These are phyloP conservation scores for Gallinago undulata DNA, from an alignment of 2,113 vertebrate genomes.

Conservation along the genomic window DNA sequence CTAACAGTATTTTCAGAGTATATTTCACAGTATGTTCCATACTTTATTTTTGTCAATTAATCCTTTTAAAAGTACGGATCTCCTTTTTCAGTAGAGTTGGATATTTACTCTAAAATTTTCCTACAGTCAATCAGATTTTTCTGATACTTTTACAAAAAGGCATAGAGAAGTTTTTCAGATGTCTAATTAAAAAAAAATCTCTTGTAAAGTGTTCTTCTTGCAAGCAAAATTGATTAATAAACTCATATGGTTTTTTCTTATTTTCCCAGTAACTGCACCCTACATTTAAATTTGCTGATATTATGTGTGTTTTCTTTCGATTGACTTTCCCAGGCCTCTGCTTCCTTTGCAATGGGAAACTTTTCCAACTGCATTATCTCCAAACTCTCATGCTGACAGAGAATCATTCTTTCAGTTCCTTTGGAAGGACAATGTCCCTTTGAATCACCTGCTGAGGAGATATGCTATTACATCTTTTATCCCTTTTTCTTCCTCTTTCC, in stretches of 20 bases:
- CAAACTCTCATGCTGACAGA: constrained; percentile 34
- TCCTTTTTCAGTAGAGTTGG: neutral
- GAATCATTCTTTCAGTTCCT: constrained; percentile 53
- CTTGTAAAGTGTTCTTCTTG: neutral
- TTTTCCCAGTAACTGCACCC: neutral
- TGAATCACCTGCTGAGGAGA: constrained; percentile 46
- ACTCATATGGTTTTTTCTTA: neutral
- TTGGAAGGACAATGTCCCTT: constrained; percentile 2
- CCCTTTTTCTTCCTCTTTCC: constrained; percentile 50
- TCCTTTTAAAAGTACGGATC: neutral
- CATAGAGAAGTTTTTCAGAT: neutral
- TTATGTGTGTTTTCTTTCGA: neutral
- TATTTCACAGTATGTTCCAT: neutral
- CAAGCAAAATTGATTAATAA: neutral
- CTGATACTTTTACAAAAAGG: neutral
- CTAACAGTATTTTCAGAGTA: too few relatives aligned
- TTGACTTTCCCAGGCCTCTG: constrained; percentile 15
- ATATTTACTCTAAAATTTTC: neutral
- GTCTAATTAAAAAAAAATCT: neutral
- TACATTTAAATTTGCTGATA: neutral
- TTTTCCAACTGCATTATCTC: constrained; percentile 33
- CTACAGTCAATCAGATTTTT: neutral
- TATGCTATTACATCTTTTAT: constrained; percentile 44
- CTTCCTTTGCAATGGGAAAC: constrained; percentile 9
- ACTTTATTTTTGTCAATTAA: neutral